phyloP scores from a whole-genome alignment of 1,140 invertebrate species.

The Drosophila sp. region DNA sequence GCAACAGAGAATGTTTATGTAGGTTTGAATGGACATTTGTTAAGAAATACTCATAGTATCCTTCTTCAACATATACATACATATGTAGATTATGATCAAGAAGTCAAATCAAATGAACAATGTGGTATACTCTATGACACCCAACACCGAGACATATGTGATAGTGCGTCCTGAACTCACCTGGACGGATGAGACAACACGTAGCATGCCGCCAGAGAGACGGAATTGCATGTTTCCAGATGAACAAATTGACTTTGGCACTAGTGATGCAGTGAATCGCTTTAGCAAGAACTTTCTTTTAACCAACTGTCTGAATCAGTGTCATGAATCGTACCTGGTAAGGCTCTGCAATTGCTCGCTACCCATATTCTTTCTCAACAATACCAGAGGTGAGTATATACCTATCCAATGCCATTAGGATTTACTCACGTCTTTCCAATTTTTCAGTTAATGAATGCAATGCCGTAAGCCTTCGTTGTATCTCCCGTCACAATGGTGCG shows the following conservation, averaged over 20 bases:
- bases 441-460: conserved; percentile 54
- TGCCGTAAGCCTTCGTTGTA: conserved; percentile 56
- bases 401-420: too few relatives aligned
- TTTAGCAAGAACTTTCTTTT: conserved; percentile 42
- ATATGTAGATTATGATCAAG: conserved; percentile 67
- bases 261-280: conserved; percentile 35
- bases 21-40: not conserved
- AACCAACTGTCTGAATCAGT: conserved; percentile 62
- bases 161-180: conserved; percentile 67
- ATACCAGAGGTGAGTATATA: conserved; percentile 40
- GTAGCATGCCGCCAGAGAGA: conserved; percentile 39
- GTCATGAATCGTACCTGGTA: conserved; percentile 69
- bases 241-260: conserved; percentile 54
- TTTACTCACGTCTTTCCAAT: not conserved
- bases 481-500: conserved; percentile 67
- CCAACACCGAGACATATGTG: conserved; percentile 69
- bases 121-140: conserved; percentile 61
- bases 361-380: conserved; percentile 63
- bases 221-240: conserved; percentile 65
- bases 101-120: conserved; percentile 59
- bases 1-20: conserved; percentile 66
- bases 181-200: conserved; percentile 56
- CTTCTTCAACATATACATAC: too few relatives aligned
- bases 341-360: conserved; percentile 69
- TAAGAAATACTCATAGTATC: too few relatives aligned